Evolutionary conservation across 2,113 vertebrate species (phyloP), one percentile per base, ranked within the genome.

Genomic region (Tychaedon coryphoeus): DNA sequence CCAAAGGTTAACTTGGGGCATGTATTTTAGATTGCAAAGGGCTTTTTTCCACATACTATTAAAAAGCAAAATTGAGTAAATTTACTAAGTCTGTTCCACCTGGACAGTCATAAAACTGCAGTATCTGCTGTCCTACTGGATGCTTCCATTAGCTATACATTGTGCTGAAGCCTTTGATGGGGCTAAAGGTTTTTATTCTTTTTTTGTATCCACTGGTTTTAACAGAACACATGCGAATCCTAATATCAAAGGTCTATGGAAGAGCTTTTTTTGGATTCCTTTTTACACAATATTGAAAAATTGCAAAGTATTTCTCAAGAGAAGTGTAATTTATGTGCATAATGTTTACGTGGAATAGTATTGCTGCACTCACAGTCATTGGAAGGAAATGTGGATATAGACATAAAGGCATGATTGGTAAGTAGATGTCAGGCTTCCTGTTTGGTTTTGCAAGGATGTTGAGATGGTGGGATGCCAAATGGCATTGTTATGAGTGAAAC

Each of bases 61-160:
- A 90, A 93, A 93, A 86, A 94, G 60, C 23, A 92, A 92, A 77
- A 77, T 77, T 34, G 48, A 90, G 51, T 74, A 74, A 67, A 83
- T 88, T 80, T 92, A 62, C 56, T 66, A 57, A 66, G 58, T 79
- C 66, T 51, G 20, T 95, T 96, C 71, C 54, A 85, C 3, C 4
- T 47, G 42, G 42, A 50, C 66, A 58, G 34, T 73, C 61, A 88
- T 81, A 85, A 67, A 60, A 79, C 60, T 48, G 24, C 78, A 60
- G 13, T 61, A 62, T 73, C 71, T 90, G 72, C 75, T 71, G 31
- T 76, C 48, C 48, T 9, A 5, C 14, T 56, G 60, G 22, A 36
- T 91, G 34, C 74, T 16, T 93, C 18, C 40, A 7, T 93, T 71
- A 67, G 29, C 43, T 56, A 19, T 67, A 66, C 26, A 56, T 19